Evolutionary conservation across 2,888 invertebrate genomes (phyloP), one percentile per base, ranked within the genome.

Genomic region (Gari tellinella): DNA sequence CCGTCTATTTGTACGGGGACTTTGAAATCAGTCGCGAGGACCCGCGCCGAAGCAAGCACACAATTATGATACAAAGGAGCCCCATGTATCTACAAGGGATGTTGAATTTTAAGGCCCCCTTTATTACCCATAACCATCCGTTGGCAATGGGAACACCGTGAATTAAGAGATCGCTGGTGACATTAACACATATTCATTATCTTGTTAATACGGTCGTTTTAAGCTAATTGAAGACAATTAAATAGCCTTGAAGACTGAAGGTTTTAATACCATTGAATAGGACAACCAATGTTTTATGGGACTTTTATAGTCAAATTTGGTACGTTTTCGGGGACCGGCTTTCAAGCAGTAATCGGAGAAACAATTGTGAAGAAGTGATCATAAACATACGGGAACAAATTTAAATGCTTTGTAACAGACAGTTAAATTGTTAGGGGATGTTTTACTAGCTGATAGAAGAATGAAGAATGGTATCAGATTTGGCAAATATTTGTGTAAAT

Each of bases 121-220:
- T 69, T 69, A 69, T 57, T 57, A 62, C 49, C 57, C 56, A 69
- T 69, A 69, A 69, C 62, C 62, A 25, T 45, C 51, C 52, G 49
- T 25, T 46, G 38, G 40, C 46, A 37, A 45, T 4, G 31, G 31
- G 31, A 31, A 31, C 31, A 31, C 31, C 31, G 31, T 31, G 31
- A 31, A 76, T 72, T 68, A 72, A 72, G 72, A 64, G 64, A 77
- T 77, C 72, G 65, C 68, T 56, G 62, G 57, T 48, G 53, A 56
- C 48, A 72, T 60, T 65, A 51, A 61, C 53, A 72, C 41, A 56
- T 68, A 72, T 45, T 72, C 68, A 77, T 72, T 72, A 72, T 51
- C 68, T 68, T 77, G 72, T 77, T 68, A 72, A 65, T 68, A 65
- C 72, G 56, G 56, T 62, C 56, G 72, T 77, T 65, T 62, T 43